Conservation (phyloP, 2,113 vertebrate species). For the Phaethornis superciliosus region DNA sequence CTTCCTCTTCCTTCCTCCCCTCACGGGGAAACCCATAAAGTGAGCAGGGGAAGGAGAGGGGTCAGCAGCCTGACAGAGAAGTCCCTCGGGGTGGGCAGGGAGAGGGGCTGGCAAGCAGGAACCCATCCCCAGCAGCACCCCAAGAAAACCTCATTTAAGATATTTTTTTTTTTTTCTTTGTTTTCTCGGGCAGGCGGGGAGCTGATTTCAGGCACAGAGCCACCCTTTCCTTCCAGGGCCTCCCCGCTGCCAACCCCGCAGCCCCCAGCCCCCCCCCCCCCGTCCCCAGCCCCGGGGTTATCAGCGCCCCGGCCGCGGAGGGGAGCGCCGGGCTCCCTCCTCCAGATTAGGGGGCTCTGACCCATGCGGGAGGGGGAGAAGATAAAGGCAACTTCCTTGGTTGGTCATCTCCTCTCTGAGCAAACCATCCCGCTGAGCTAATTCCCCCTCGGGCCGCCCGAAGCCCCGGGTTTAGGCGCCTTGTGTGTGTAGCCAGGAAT, state of each 20-base stretch:
- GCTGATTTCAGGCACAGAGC: background rate
- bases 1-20: background rate
- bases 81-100: accelerated
- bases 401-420: slow-evolving; percentile 23
- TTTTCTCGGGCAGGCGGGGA: background rate
- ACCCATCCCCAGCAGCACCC: accelerated
- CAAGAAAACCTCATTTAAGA: background rate
- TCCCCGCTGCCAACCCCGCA: background rate
- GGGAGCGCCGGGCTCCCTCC: slow-evolving; percentile 21
- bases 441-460: background rate
- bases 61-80: accelerated
- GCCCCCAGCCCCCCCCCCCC: background rate
- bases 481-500: too few relatives aligned
- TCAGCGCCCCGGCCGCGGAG: background rate
- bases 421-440: slow-evolving; percentile 38
- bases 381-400: slow-evolving; percentile 51
- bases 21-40: background rate
- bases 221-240: slow-evolving; percentile 56
- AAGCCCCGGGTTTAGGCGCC: background rate
- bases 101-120: accelerated
- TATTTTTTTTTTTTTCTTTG: background rate
- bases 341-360: slow-evolving; percentile 40
- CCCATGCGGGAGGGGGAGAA: background rate
- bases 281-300: background rate
- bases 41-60: background rate